These are phyloP conservation scores for Sylvietta virens DNA, from an alignment of 2,113 vertebrate genomes.

Conservation along the genomic window DNA sequence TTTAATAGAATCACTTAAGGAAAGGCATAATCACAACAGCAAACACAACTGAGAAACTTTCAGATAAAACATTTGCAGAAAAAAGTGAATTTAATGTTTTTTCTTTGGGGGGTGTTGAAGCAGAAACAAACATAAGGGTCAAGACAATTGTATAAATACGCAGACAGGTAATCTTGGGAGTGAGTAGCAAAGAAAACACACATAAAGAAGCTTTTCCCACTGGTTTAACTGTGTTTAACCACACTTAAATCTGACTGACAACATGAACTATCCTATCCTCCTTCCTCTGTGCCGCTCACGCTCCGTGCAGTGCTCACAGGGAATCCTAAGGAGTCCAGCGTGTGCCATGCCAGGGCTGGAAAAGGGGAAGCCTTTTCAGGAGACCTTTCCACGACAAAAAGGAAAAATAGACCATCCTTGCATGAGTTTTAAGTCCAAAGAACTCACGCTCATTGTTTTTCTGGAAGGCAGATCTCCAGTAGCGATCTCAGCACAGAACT, in stretches of 20 bases:
- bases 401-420: neutral
- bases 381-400: neutral
- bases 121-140: neutral
- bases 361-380: neutral
- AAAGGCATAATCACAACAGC: neutral
- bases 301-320: rapidly evolving
- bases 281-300: rapidly evolving
- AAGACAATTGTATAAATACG: neutral
- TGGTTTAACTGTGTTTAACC: neutral
- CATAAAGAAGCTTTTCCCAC: neutral
- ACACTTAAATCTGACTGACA: neutral
- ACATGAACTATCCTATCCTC: neutral
- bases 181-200: neutral
- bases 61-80: neutral
- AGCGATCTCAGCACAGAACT: neutral
- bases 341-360: neutral
- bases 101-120: neutral
- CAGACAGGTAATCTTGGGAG: neutral
- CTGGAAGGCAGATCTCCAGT: neutral
- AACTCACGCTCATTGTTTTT: neutral
- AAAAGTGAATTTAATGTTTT: neutral
- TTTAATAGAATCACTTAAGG: neutral
- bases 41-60: neutral
- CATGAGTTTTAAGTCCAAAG: neutral
- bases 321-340: rapidly evolving